Evolutionary conservation across 2,113 vertebrate species (phyloP).

Genomic region (Eira barbara): DNA sequence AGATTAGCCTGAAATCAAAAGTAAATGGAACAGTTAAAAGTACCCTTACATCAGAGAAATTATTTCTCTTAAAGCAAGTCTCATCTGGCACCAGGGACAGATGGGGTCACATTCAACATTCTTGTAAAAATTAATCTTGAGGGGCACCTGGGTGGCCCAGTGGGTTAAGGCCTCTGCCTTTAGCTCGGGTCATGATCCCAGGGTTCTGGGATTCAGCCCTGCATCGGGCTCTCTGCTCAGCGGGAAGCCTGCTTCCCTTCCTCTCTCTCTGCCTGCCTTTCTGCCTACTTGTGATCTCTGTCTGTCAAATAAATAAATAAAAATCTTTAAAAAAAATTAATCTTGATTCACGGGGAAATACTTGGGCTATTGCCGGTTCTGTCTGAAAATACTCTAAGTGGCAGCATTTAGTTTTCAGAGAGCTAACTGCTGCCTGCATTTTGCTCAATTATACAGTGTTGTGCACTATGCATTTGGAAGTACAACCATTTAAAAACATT

Average conservation of each 20-base stretch:
- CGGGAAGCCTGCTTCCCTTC: too few relatives aligned
- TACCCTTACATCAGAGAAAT: accelerated
- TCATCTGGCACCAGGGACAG: background rate
- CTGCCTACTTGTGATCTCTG: too few relatives aligned
- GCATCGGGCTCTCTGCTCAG: too few relatives aligned
- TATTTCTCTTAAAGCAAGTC: background rate
- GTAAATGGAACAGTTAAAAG: constrained; percentile 50
- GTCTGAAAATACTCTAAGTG: background rate
- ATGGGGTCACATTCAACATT: background rate
- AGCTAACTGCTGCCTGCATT: background rate
- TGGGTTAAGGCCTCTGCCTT: too few relatives aligned
- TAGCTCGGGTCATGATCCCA: too few relatives aligned
- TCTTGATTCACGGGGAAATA: background rate
- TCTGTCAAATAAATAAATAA: too few relatives aligned
- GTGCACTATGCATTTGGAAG: background rate
- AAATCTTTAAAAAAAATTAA: background rate
- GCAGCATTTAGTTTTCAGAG: background rate
- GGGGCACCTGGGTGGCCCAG: too few relatives aligned
- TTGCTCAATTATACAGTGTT: background rate
- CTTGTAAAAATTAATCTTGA: background rate
- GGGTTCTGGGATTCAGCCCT: too few relatives aligned
- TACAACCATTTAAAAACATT: background rate
- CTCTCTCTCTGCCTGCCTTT: too few relatives aligned
- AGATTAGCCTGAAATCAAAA: constrained; percentile 91
- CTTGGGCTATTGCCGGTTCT: accelerated